Evolutionary conservation across 2,888 invertebrate species (phyloP), one percentile per base, ranked within the genome.

Genomic region (Synergus laeviventris): DNA sequence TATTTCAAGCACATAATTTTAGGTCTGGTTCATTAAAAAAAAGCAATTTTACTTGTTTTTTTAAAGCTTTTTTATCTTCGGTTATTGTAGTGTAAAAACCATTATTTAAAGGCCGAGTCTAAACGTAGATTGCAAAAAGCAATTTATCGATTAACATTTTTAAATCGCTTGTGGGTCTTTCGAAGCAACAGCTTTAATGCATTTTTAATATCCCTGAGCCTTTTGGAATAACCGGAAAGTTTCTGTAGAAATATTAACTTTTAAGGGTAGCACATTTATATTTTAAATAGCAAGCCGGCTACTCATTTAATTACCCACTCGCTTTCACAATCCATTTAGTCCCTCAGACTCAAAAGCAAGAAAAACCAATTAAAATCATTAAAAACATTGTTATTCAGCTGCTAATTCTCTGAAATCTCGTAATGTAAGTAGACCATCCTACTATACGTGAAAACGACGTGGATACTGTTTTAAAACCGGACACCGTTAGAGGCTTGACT

Each of bases 401-500:
- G 14, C 24, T 59, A 54, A 54, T 54, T 54, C 1, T 24, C 24
- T 59, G 14, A 14, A 18, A 59, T 59, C 21, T 59, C 14, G 14
- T 59, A 59, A 59, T 59, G 14, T 59, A 14, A 14, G 12, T 7
- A 21, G 12, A 21, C 11, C 59, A 59, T 24, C 18, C 11, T 3
- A 11, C n/a, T 54, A 3, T 18, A 54, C 12, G 42, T 59, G 59
- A 1, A 59, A 59, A 11, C 21, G 59, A 24, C 59, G 21, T 56
- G 56, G 12, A 21, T 24, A 12, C 66, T 66, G 24, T 31, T 31
- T 49, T n/a, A 70, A 70, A 31, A 16, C 31, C 31, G 14, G 45
- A 62, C 38, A 38, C 62, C 24, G n/a, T 70, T 78, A 77, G 76
- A 78, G 79, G 70, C 78, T 74, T 62, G 24, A 12, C n/a, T 14